Evolutionary conservation across 35 echinoderm and acorn worm species (phyloP), one percentile per base, ranked within the genome.

Genomic region (Stichopus chloronotus): DNA sequence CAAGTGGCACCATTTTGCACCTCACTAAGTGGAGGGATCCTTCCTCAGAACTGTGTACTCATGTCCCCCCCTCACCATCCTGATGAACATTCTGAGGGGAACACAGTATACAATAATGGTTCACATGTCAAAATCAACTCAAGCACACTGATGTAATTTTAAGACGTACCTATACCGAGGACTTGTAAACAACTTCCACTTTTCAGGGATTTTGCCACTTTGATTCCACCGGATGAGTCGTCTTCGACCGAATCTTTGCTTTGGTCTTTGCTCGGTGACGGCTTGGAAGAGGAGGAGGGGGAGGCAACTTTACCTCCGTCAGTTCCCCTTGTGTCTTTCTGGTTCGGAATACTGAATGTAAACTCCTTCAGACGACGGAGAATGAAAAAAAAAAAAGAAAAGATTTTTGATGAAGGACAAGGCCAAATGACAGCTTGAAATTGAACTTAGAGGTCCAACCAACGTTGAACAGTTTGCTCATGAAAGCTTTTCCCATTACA

Each of bases 131-230:
- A 43, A 43, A 43, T 43, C 30, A 43, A 43, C 30, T 43, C 30
- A 43, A 43, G 30, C 30, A 43, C 30, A 43, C 30, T 43, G 30
- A 43, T 43, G 30, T 43, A 43, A 43, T 43, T 43, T 81, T 30
- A 4, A 58, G 23, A 95, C 94, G 92, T 88, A 98, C 96, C 14
- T 11, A 95, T 84, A 72, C 96, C 96, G n/a, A 98, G 88, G 19
- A 89, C 86, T 79, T 98, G 94, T 59, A 98, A 59, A 56, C 97
- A 98, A 91, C 97, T 98, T 24, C 97, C 97, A 11, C 84, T 90
- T 83, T 94, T 98, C 7, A 98, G 87, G 63, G 78, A 79, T 91
- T 94, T 96, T 23, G 97, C 97, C 9, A 94, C 78, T 83, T 94
- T 96, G 58, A 95, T 86, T 7, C 97, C 95, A 93, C 93, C 93